These are phyloP conservation scores for Brachyhypopomus gauderio DNA, from an alignment of 2,113 vertebrate genomes.

Conservation along the genomic window DNA sequence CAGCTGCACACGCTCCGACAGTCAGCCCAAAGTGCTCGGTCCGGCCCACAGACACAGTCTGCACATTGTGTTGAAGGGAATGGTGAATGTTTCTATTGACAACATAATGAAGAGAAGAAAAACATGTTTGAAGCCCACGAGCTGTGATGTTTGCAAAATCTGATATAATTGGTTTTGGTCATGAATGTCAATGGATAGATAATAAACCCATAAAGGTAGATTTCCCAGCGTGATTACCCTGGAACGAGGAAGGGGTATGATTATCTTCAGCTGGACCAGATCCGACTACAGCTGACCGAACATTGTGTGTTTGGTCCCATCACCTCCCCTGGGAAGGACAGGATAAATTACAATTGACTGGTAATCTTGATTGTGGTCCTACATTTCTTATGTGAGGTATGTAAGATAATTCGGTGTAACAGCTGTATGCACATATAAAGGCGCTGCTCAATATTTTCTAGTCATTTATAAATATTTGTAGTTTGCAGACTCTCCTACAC, in stretches of 20 bases:
- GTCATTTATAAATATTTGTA: neutral
- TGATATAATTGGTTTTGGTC: neutral
- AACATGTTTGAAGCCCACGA: too few species aligned
- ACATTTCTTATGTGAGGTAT: neutral
- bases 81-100: neutral
- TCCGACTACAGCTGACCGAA: conserved; percentile 19
- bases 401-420: conserved; percentile 37
- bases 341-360: conserved; percentile 7
- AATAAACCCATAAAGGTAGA: neutral
- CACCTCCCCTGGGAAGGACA: conserved; percentile 20
- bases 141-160: too few species aligned
- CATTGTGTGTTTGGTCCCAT: conserved; percentile 16
- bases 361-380: conserved; percentile 26
- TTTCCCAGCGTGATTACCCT: neutral
- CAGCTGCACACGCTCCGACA: conserved; percentile 18
- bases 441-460: neutral
- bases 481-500: neutral
- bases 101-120: neutral
- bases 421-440: neutral
- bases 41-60: neutral
- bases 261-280: conserved; percentile 12
- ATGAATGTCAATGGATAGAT: neutral
- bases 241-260: conserved; percentile 7
- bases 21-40: neutral
- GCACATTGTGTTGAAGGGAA: neutral